Percentiles rank a stretch among this genome's conserved stretches.
Conservation (phyloP, 2,888 invertebrate species). For the Sacculina carcini region DNA sequence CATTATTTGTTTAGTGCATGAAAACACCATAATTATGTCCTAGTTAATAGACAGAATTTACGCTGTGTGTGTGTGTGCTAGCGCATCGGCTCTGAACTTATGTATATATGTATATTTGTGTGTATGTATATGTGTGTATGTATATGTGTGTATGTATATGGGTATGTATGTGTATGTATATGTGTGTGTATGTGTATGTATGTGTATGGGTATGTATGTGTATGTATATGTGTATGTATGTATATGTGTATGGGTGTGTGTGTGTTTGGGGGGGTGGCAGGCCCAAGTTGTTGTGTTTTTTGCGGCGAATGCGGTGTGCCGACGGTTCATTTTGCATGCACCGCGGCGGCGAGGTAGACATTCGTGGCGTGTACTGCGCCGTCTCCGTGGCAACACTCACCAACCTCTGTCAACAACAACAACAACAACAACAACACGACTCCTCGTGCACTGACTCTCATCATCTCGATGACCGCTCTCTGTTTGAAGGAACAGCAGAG, state of each 20-base stretch:
- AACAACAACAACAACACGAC: neutral
- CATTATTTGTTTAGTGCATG: too few species aligned
- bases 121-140: neutral
- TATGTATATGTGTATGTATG: neutral
- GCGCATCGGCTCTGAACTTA: too few species aligned
- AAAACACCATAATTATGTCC: too few species aligned
- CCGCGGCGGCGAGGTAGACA: slow-evolving; percentile 71
- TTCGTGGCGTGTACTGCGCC: slow-evolving; percentile 92
- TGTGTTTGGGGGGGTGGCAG: too few species aligned
- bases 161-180: neutral
- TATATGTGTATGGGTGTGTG: too few species aligned
- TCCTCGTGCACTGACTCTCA: too few species aligned
- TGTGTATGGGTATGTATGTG: too few species aligned
- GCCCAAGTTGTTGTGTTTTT: slow-evolving; percentile 30
- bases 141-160: neutral
- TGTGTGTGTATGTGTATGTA: too few species aligned
- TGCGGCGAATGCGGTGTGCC: slow-evolving; percentile 43
- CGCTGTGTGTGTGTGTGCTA: too few species aligned
- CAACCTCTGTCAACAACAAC: slow-evolving; percentile 31
- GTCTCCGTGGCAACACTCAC: slow-evolving; percentile 64
- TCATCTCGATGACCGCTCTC: slow-evolving; percentile 36
- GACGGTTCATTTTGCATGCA: slow-evolving; percentile 86
- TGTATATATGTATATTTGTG: too few species aligned
- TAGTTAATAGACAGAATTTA: too few species aligned
- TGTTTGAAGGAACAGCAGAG: slow-evolving; percentile 63